Base-by-base conservation (phyloP, 2,113 vertebrate species). In the Cyprinodon variegatus region DNA sequence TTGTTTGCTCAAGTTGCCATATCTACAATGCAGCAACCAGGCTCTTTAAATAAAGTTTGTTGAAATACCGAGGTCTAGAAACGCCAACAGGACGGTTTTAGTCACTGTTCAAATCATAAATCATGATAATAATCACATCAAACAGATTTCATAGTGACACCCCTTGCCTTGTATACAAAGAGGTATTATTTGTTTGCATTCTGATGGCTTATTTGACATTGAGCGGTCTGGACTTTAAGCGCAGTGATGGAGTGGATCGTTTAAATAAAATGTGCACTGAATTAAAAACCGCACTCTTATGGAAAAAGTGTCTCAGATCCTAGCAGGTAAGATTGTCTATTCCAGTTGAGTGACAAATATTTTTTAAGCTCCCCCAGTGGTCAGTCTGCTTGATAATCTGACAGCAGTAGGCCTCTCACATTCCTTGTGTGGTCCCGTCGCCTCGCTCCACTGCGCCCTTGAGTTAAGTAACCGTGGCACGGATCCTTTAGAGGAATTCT, bases 281-380 rank as follows among this genome's bases (percentile, higher is more conserved):
- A 68, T 62, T 64, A 64, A 69, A 77, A 71, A 61, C 57, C 0
- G 4, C 2, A 9, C 48, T 70, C 13, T 61, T 65, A 63, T 50
- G 65, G 83, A 73, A 29, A 64, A 76, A 63, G 5, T 3, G 0
- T 17, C 65, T 38, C 67, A 76, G 65, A 62, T 53, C 63, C 77
- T 84, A 86, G 75, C 70, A 38, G 68, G 61, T 77, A 61, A 78
- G 82, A 65, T 83, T 79, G 88, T 87, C 71, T 78, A 66, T 72
- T 76, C 71, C 79, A 76, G 65, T 63, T 70, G 84, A 86, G 61
- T 79, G 81, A 86, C 48, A 74, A 14, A 45, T 15, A 50, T 82
- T 84, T 76, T 82, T 87, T 84, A 79, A 78, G 66, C 60, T 72
- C 66, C 66, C 69, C 65, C 64, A 75, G 81, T 74, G 83, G 82